Conservation (phyloP, 1,140 invertebrate genomes). For the Lithobius niger region DNA sequence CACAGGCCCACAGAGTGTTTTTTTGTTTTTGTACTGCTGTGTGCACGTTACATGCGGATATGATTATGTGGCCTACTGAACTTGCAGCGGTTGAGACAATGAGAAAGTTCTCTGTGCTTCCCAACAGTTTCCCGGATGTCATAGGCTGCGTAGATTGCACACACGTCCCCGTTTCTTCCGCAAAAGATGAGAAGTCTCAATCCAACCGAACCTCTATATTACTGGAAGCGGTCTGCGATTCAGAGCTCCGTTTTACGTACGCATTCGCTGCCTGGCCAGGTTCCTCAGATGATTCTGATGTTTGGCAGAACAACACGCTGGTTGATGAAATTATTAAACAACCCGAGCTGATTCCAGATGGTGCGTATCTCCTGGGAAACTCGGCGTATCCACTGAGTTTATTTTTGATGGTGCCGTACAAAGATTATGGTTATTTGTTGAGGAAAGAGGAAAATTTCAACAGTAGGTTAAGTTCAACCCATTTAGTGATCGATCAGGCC, state of each 20-base stretch:
- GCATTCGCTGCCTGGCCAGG: constrained; percentile 14
- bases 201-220: constrained; percentile 6
- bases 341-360: not conserved
- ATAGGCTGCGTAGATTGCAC: not conserved
- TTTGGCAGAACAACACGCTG: constrained; percentile 10
- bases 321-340: not conserved
- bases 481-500: constrained; percentile 25
- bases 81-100: not conserved
- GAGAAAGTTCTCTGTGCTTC: not conserved
- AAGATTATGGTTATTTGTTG: constrained; percentile 24
- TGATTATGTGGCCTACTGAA: not conserved
- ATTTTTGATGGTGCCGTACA: constrained; percentile 25
- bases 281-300: constrained; percentile 12
- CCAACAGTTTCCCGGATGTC: not conserved
- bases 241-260: constrained; percentile 6
- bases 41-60: not conserved
- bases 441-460: constrained; percentile 23
- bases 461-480: constrained; percentile 16
- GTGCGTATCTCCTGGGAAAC: constrained; percentile 27
- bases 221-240: constrained; percentile 13
- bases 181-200: not conserved
- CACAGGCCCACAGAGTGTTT: not conserved
- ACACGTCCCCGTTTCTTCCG: not conserved
- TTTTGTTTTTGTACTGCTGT: not conserved
- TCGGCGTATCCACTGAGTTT: constrained; percentile 24